Evolutionary conservation across 2,113 vertebrate genomes (phyloP).

Genomic region (Saimiri boliviensis): DNA sequence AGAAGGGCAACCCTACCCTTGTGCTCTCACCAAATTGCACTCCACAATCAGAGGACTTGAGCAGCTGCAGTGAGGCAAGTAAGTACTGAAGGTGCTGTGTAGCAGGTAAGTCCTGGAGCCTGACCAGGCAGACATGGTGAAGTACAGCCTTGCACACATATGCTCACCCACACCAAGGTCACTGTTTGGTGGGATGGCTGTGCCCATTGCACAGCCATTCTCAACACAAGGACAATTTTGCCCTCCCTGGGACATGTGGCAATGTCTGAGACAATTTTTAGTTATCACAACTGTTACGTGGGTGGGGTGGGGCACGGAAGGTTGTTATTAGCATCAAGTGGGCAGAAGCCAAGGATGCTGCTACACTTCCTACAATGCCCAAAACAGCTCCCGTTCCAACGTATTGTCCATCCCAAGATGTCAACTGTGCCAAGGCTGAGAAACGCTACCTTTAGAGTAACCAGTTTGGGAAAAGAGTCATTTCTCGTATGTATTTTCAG

Average conservation of each 20-base stretch:
- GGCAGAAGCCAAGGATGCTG: background rate
- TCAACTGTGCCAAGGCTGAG: background rate
- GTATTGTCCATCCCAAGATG: background rate
- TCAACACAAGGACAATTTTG: accelerated
- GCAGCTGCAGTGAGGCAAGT: background rate
- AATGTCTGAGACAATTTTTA: background rate
- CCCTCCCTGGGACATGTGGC: background rate
- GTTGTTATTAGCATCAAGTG: background rate
- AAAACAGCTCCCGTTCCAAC: background rate
- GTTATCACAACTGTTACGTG: background rate
- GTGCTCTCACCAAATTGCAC: background rate
- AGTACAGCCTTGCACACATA: background rate
- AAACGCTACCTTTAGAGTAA: background rate
- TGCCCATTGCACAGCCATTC: background rate
- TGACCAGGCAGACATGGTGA: background rate
- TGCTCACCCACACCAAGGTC: background rate
- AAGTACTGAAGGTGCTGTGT: background rate
- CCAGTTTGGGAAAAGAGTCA: background rate
- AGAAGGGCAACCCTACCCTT: background rate
- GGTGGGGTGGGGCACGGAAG: accelerated
- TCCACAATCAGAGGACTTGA: background rate
- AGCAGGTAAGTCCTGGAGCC: background rate
- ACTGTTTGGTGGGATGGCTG: background rate
- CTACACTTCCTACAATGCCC: background rate
- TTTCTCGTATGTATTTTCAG: background rate